A percentile compares a stretch with the other conserved stretches of the same genome.
phyloP scores from a whole-genome alignment of 1,140 invertebrate genomes.

The Ruditapes philippinarum region DNA sequence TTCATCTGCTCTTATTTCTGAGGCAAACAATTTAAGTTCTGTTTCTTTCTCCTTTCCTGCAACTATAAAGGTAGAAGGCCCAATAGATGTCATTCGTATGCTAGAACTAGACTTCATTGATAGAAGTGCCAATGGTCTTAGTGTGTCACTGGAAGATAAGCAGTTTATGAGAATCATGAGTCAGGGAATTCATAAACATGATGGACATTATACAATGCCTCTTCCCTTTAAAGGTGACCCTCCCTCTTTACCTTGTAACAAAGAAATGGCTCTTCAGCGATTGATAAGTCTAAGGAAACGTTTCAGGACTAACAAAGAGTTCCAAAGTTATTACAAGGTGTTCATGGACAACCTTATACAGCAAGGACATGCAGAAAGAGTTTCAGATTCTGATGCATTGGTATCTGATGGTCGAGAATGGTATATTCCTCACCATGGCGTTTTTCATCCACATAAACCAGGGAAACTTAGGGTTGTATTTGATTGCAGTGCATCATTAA shows the following conservation, averaged over 20 bases:
- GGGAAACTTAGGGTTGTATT: slow-evolving; percentile 71
- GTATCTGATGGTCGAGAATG: slow-evolving; percentile 52
- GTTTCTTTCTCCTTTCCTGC: no score
- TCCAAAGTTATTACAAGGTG: slow-evolving; percentile 5
- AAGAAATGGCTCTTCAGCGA: background rate
- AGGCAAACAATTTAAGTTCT: background rate
- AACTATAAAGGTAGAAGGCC: no score
- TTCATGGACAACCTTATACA: background rate
- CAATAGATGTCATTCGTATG: no score
- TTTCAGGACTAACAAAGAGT: background rate
- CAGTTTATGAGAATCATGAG: background rate
- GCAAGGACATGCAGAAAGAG: slow-evolving; percentile 47
- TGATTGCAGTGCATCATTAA: slow-evolving; percentile 66
- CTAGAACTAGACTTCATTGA: no score
- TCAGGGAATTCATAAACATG: background rate
- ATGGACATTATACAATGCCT: background rate
- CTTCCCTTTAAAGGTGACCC: background rate
- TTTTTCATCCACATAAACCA: slow-evolving; percentile 64
- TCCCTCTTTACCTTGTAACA: slow-evolving; percentile 36
- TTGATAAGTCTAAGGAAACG: slow-evolving; percentile 5
- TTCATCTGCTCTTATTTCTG: background rate
- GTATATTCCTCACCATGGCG: slow-evolving; percentile 72
- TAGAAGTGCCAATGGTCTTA: background rate
- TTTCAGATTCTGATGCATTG: background rate
- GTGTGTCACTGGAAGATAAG: background rate